phyloP scores from a whole-genome alignment of 2,797 vertebrate genomes.

The Lerista edwardsae region DNA sequence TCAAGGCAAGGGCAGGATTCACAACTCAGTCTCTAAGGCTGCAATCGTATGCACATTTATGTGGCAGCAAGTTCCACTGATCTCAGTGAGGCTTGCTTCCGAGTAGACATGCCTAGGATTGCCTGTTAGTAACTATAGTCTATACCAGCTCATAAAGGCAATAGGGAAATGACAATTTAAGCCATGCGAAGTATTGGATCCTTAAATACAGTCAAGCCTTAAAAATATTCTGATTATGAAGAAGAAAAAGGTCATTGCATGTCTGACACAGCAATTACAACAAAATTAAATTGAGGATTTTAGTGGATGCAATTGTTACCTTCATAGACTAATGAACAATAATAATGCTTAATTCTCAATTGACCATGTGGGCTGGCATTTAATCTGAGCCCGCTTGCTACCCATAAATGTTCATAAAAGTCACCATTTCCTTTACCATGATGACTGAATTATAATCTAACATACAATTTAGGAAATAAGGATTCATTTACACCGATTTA shows the following conservation, averaged over 20 bases:
- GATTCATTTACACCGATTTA: constrained; percentile 75
- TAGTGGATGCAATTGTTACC: constrained; percentile 72
- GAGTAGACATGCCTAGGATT: too few relatives aligned
- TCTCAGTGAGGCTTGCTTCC: too few relatives aligned
- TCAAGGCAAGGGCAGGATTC: too few relatives aligned
- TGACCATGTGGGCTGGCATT: constrained; percentile 73
- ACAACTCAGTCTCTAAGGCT: too few relatives aligned
- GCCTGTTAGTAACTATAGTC: too few relatives aligned
- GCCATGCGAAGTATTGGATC: constrained; percentile 38
- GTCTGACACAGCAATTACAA: constrained; percentile 69
- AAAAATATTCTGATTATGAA: constrained; percentile 53
- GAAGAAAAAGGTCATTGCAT: constrained; percentile 55
- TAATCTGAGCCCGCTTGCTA: constrained; percentile 70
- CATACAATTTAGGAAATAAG: constrained; percentile 66
- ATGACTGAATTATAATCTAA: constrained; percentile 73
- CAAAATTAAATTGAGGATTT: constrained; percentile 76
- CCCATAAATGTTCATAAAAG: constrained; percentile 75
- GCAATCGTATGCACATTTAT: too few relatives aligned
- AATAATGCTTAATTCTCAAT: constrained; percentile 70
- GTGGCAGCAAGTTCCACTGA: too few relatives aligned
- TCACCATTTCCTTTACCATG: constrained; percentile 65
- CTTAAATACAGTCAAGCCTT: constrained; percentile 54
- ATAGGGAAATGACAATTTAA: not conserved
- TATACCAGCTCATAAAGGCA: too few relatives aligned
- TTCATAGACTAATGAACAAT: constrained; percentile 74